These are phyloP conservation scores for Agelaius tricolor DNA, from an alignment of 2,113 vertebrate species.

Conservation along the genomic window DNA sequence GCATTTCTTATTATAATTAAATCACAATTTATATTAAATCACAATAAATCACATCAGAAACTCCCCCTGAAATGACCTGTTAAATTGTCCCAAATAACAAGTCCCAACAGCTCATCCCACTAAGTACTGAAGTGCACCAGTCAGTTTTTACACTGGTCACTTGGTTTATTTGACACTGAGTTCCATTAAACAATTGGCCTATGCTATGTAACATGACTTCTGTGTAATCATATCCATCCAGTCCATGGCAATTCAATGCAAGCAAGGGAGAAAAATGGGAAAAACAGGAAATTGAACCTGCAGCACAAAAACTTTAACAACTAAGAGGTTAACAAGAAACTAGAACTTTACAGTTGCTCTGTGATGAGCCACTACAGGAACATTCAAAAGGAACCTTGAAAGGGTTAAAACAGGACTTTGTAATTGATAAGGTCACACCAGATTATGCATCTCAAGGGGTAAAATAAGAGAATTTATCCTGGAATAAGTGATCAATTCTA, in stretches of 20 bases:
- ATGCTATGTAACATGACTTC: background rate
- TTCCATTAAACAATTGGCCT: background rate
- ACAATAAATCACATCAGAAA: background rate
- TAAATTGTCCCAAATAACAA: background rate
- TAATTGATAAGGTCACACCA: background rate
- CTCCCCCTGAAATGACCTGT: background rate
- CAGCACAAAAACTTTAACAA: background rate
- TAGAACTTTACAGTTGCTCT: background rate
- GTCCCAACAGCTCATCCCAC: background rate
- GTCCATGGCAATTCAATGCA: background rate
- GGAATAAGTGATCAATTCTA: background rate
- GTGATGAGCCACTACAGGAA: background rate
- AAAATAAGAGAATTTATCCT: background rate
- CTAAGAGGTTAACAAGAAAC: background rate
- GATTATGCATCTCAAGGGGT: background rate
- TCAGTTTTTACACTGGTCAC: background rate
- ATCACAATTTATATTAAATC: background rate
- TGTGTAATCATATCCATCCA: background rate
- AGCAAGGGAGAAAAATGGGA: background rate
- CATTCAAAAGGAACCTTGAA: background rate
- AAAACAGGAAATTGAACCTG: background rate
- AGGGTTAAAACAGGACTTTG: background rate
- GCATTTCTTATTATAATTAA: background rate
- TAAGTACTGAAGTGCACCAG: background rate
- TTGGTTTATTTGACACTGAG: background rate